phyloP scores from a whole-genome alignment of 2,888 invertebrate genomes.

The Pterostichus madidus region DNA sequence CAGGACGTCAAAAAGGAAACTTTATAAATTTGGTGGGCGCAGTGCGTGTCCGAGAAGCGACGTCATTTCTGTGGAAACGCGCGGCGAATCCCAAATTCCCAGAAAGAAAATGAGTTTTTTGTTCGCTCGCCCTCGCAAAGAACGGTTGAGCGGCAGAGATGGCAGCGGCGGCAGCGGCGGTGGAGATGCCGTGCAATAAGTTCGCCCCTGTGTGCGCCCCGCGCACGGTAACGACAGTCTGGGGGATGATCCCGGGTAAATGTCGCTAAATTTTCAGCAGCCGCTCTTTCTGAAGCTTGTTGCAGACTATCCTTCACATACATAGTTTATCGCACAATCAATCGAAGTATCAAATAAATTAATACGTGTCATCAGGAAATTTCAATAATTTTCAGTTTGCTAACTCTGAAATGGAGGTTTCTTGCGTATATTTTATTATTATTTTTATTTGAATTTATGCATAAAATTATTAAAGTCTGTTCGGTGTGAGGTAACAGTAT shows the following conservation, averaged over 20 bases:
- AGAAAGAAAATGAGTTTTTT: constrained; percentile 64
- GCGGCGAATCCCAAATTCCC: constrained; percentile 62
- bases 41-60: constrained; percentile 30
- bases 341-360: too few species aligned
- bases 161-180: not conserved
- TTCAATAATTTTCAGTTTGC: too few species aligned
- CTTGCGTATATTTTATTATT: too few species aligned
- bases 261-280: constrained; percentile 66
- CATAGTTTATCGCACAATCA: too few species aligned
- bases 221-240: constrained; percentile 60
- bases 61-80: constrained; percentile 56
- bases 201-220: constrained; percentile 14
- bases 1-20: not conserved
- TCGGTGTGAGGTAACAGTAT: too few species aligned
- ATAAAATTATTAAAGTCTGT: too few species aligned
- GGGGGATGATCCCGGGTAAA: constrained; percentile 66
- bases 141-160: not conserved
- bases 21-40: constrained; percentile 46
- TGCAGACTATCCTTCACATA: constrained; percentile 18
- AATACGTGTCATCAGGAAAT: too few species aligned
- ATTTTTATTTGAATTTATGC: too few species aligned
- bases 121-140: constrained; percentile 19
- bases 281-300: constrained; percentile 35
- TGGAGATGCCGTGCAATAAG: constrained; percentile 51
- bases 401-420: too few species aligned